A percentile compares a stretch with the other conserved stretches of the same genome.
These are phyloP conservation scores for Idris sp. DNA, from an alignment of 1,140 invertebrate genomes.

Conservation along the genomic window DNA sequence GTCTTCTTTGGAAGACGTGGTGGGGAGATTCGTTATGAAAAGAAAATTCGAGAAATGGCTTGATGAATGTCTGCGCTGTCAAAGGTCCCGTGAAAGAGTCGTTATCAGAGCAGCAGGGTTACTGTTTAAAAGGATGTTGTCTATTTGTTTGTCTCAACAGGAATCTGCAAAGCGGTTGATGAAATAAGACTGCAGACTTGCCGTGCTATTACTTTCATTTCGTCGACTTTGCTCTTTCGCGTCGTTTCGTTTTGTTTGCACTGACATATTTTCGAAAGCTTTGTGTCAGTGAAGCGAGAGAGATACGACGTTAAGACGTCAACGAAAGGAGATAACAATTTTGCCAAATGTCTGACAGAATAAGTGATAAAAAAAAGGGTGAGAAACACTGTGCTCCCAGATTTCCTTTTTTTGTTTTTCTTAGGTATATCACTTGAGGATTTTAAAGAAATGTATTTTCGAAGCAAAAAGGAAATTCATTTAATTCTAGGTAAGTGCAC, in stretches of 20 bases:
- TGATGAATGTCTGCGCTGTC: slow-evolving; percentile 36
- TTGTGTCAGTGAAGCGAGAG: slow-evolving; percentile 51
- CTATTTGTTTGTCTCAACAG: slow-evolving; percentile 53
- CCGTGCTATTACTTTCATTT: slow-evolving; percentile 57
- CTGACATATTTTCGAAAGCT: slow-evolving; percentile 71
- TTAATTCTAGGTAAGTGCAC: slow-evolving; percentile 32
- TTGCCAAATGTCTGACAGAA: slow-evolving; percentile 22
- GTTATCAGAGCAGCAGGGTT: slow-evolving; percentile 44
- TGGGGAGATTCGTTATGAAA: slow-evolving; percentile 43
- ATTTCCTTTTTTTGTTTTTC: slow-evolving; percentile 5
- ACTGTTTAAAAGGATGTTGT: slow-evolving; percentile 53
- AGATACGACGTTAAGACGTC: slow-evolving; percentile 42
- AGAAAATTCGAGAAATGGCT: slow-evolving; percentile 41
- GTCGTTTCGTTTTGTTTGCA: slow-evolving; percentile 64
- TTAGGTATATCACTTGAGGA: slow-evolving; percentile 13
- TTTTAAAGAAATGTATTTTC: slow-evolving; percentile 30
- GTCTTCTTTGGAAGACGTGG: no score
- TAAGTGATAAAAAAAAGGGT: slow-evolving; percentile 11
- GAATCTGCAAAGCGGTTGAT: slow-evolving; percentile 47
- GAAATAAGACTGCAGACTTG: slow-evolving; percentile 26
- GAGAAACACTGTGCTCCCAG: slow-evolving; percentile 4
- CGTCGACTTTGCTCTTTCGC: slow-evolving; percentile 41
- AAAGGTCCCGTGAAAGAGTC: slow-evolving; percentile 49
- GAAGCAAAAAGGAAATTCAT: slow-evolving; percentile 32
- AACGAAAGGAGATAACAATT: slow-evolving; percentile 47